Base-by-base conservation (phyloP, 2,113 vertebrate species). In the Synchiropus splendidus region DNA sequence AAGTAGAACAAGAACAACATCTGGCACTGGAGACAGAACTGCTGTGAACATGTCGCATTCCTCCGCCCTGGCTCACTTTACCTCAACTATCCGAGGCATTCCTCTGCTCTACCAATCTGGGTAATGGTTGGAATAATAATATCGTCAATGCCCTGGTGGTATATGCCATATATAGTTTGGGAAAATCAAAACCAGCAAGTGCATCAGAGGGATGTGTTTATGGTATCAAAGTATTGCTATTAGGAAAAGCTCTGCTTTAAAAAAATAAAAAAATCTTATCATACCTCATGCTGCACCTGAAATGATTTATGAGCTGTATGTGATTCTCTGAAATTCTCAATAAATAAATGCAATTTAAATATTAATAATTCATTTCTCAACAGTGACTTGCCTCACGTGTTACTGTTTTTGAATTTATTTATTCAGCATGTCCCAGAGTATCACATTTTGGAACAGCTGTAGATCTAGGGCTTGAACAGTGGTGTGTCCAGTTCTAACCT, bases 1-100 rank as follows among this genome's bases (percentile, higher is more conserved):
- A 79, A 76, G 64, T 72, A 52, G 74, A 77, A 70, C 74, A 67
- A 45, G 36, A 63, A 64, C 50, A 72, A 66, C 79, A 79, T 77
- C 61, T 79, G 72, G 69, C 17, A 21, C 42, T 6, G 1, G 54
- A 72, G 67, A 81, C 58, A 69, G 46, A 71, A 58, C 15, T 36
- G 12, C 57, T 68, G 47, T 30, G 2, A 68, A 65, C 48, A 50
- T 49, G 40, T 39, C 35, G 27, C 16, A 36, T 16, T 2, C 2
- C n/a, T 37, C 21, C 13, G 14, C 33, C 6, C 15, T 1, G 9
- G 1, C 39, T 31, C 1, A 51, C 48, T 18, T 11, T 9, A 4
- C 38, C 49, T 45, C n/a, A 14, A 31, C 51, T 58, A 44, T 64
- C 48, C 15, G 6, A 33, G 36, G 13, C 38, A 34, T 41, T 32